Percentiles rank a stretch among this genome's conserved stretches.
These are phyloP conservation scores for Sebastes melanostomus DNA, from an alignment of 2,797 vertebrate species.

Conservation along the genomic window DNA sequence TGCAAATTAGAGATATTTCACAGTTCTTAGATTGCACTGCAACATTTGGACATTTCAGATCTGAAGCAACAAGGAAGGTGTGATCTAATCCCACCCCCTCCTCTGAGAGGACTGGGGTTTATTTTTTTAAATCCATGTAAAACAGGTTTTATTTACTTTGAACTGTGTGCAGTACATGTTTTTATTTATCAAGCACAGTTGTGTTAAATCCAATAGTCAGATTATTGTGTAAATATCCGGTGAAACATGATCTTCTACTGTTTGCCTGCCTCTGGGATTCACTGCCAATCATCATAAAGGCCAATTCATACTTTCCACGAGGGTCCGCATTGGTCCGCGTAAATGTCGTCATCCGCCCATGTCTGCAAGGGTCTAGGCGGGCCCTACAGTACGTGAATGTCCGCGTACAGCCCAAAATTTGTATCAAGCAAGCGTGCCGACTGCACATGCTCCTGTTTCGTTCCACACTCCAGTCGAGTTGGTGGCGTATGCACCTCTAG, in stretches of 20 bases:
- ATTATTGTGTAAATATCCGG: conserved; percentile 17
- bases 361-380: too few species aligned
- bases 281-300: background rate
- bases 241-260: background rate
- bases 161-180: background rate
- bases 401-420: too few species aligned
- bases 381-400: accelerated
- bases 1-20: conserved; percentile 47
- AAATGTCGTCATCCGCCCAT: too few species aligned
- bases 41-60: conserved; percentile 43
- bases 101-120: conserved; percentile 20
- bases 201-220: conserved; percentile 21
- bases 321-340: too few species aligned
- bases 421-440: too few species aligned
- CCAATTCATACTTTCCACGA: too few species aligned
- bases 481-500: background rate
- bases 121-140: conserved; percentile 20
- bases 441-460: too few species aligned
- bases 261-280: background rate
- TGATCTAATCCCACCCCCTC: conserved; percentile 38
- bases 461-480: too few species aligned
- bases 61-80: conserved; percentile 32
- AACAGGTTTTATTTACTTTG: conserved; percentile 29
- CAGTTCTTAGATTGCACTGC: conserved; percentile 26
- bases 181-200: conserved; percentile 22